A percentile compares a stretch with the other conserved stretches of the same genome.
Conservation (phyloP, 2,888 invertebrate genomes). For the Dyspetes luteomarginatus region DNA sequence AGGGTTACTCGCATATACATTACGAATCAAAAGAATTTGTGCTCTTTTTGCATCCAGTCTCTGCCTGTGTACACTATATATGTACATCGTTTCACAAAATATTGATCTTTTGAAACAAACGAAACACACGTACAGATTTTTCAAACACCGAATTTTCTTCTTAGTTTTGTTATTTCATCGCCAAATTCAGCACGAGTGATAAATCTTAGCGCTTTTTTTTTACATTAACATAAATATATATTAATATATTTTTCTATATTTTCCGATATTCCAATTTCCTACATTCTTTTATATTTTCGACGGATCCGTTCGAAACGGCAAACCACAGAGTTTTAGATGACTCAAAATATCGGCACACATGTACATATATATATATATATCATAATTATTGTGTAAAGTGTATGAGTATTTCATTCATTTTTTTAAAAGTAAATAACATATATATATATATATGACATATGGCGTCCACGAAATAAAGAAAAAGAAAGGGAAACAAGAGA, state of each 20-base stretch:
- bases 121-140: constrained; percentile 23
- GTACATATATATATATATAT: constrained; percentile 34
- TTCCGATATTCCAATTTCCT: no score
- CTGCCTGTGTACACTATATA: constrained; percentile 53
- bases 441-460: constrained; percentile 20
- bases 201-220: constrained; percentile 17
- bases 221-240: constrained; percentile 61
- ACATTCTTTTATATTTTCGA: no score
- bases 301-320: constrained; percentile 3
- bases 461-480: constrained; percentile 17
- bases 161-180: constrained; percentile 2
- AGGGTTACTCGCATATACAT: constrained; percentile 27
- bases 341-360: background rate
- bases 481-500: constrained; percentile 24
- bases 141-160: constrained; percentile 24
- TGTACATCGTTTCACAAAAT: constrained; percentile 58
- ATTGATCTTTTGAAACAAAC: constrained; percentile 35
- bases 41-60: constrained; percentile 41
- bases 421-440: constrained; percentile 52
- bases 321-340: background rate
- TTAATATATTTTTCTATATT: constrained; percentile 15
- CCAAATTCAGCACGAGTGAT: constrained; percentile 25
- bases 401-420: constrained; percentile 67
- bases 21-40: constrained; percentile 46
- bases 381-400: constrained; percentile 36